phyloP scores from a whole-genome alignment of 2,797 vertebrate species.

The Echeneis naucrates region DNA sequence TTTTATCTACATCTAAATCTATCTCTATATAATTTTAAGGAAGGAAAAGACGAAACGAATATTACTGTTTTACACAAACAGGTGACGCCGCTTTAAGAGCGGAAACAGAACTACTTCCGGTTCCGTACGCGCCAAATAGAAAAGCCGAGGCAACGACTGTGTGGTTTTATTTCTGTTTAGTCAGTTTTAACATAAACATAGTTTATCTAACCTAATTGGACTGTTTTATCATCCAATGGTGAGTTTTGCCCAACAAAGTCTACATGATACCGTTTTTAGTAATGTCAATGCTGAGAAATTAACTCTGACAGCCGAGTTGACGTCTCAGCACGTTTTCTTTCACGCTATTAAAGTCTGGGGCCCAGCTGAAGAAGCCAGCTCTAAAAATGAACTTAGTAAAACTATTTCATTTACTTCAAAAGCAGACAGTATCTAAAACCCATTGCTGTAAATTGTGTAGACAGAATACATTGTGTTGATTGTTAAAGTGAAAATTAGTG shows the following conservation, averaged over 20 bases:
- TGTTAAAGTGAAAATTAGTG: neutral
- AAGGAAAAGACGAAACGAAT: no score
- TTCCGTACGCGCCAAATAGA: constrained; percentile 37
- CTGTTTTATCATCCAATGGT: neutral
- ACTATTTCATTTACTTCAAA: neutral
- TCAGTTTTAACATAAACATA: neutral
- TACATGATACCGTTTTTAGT: neutral
- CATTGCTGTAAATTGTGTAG: no score
- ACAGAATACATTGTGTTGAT: no score
- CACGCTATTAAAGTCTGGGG: no score
- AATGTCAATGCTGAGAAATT: neutral
- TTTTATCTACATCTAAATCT: no score
- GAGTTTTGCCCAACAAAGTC: neutral
- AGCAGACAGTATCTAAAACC: no score
- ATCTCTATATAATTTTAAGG: no score
- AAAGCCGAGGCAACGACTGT: neutral
- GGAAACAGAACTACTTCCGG: constrained; percentile 27
- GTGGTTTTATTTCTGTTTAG: neutral
- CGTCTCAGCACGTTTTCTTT: no score
- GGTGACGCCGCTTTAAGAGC: neutral
- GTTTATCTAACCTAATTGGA: no score
- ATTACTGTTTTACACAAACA: neutral
- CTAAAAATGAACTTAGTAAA: neutral
- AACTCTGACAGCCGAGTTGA: neutral
- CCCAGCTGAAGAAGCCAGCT: no score